A percentile compares a stretch with the other conserved stretches of the same genome.
These are phyloP conservation scores for Anoplius nigerrimus DNA, from an alignment of 2,888 invertebrate genomes.

Conservation along the genomic window DNA sequence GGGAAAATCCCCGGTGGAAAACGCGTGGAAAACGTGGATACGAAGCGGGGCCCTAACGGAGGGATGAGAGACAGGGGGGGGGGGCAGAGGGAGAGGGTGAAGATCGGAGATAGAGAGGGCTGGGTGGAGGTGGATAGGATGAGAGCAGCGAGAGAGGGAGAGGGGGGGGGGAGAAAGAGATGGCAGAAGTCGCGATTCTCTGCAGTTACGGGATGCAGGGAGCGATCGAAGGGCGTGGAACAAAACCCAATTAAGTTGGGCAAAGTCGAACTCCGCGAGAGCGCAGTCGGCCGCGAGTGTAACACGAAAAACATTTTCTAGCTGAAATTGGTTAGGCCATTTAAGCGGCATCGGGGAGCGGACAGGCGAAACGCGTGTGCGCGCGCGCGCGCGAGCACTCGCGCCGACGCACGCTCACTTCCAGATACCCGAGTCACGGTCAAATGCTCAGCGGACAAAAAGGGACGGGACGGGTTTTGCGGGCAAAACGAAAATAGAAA, in stretches of 20 bases:
- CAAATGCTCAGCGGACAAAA: not conserved
- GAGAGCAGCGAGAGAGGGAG: constrained; percentile 19
- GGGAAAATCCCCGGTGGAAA: constrained; percentile 54
- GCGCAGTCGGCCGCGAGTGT: not conserved
- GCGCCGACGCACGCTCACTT: too few relatives aligned
- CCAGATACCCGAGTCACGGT: not conserved
- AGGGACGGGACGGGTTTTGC: too few relatives aligned
- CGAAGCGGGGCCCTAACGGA: not conserved
- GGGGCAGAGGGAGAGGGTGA: not conserved
- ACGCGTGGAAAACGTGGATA: constrained; percentile 48
- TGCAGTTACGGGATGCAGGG: constrained; percentile 22
- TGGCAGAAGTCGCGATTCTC: constrained; percentile 40
- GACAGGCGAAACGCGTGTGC: too few relatives aligned
- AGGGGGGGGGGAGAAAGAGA: not conserved
- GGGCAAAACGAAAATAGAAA: too few relatives aligned
- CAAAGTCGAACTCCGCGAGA: constrained; percentile 49
- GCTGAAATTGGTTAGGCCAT: constrained; percentile 54
- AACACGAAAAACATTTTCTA: constrained; percentile 57
- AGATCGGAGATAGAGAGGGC: not conserved
- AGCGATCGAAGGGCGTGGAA: constrained; percentile 51
- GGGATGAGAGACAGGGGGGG: not conserved
- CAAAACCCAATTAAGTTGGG: constrained; percentile 58
- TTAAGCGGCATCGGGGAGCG: constrained; percentile 46
- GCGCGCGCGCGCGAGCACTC: constrained; percentile 10
- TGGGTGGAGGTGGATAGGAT: constrained; percentile 39